These are phyloP conservation scores for Cathartes aura DNA, from an alignment of 2,113 vertebrate genomes.

Conservation along the genomic window DNA sequence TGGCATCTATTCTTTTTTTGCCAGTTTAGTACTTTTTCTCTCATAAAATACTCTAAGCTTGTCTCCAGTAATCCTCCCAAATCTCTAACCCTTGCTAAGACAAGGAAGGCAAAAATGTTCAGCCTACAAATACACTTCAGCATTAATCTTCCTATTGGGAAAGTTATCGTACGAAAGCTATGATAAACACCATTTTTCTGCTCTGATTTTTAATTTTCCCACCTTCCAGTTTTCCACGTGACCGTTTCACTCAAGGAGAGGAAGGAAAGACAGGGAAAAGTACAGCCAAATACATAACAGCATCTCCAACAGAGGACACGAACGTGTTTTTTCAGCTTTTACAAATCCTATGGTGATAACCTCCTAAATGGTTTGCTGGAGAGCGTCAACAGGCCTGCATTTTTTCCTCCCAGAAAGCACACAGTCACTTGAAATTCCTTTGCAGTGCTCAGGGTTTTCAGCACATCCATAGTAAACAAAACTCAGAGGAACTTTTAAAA, in stretches of 20 bases:
- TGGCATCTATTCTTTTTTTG: slow-evolving; percentile 13
- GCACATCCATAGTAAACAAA: neutral
- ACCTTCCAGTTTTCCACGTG: neutral
- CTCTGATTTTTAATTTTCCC: neutral
- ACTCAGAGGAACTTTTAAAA: neutral
- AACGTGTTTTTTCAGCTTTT: neutral
- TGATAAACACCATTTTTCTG: neutral
- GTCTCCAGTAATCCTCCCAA: slow-evolving; percentile 12
- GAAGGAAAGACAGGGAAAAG: neutral
- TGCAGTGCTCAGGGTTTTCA: neutral
- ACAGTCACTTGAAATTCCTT: neutral
- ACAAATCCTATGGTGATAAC: neutral
- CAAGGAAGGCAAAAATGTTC: neutral
- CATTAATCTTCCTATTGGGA: neutral
- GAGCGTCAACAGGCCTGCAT: neutral
- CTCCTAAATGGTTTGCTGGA: neutral
- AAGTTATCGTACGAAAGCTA: neutral
- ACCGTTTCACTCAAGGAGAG: neutral
- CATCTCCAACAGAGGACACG: neutral
- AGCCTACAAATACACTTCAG: neutral
- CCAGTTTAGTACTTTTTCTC: slow-evolving; percentile 16
- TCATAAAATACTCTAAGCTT: neutral
- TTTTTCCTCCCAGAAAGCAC: neutral
- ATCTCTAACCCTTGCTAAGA: slow-evolving; percentile 19
- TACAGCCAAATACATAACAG: neutral